A percentile compares a stretch with the other conserved stretches of the same genome.
Evolutionary conservation across 2,113 vertebrate species (phyloP).

Genomic region (Phyllostomus discolor): DNA sequence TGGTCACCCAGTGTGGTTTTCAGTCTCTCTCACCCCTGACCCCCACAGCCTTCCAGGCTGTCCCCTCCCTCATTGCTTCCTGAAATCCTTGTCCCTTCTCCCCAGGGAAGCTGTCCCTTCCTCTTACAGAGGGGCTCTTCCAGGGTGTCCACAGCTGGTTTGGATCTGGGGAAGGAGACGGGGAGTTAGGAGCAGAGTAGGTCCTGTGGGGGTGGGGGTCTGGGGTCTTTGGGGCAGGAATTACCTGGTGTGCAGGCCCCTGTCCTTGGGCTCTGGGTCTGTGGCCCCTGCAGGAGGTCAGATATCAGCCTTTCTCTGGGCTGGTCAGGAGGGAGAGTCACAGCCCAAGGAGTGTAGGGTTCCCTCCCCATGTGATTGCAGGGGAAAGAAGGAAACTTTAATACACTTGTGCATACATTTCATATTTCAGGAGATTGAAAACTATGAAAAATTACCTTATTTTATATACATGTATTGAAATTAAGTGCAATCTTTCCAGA

Average conservation of each 20-base stretch:
- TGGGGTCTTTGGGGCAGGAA: too few relatives aligned
- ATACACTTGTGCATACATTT: accelerated
- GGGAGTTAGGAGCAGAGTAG: too few relatives aligned
- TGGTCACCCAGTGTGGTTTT: too few relatives aligned
- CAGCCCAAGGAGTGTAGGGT: accelerated
- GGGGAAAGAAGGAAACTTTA: accelerated
- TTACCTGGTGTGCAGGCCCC: too few relatives aligned
- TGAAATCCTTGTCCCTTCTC: neutral
- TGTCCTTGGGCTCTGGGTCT: too few relatives aligned
- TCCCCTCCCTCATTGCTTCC: too few relatives aligned
- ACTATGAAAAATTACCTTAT: accelerated
- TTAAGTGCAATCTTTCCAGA: neutral
- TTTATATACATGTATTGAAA: accelerated
- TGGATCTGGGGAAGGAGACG: too few relatives aligned
- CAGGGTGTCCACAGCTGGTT: accelerated
- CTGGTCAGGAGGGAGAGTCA: too few relatives aligned
- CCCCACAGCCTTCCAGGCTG: too few relatives aligned
- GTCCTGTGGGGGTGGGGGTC: too few relatives aligned
- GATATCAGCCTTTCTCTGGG: too few relatives aligned
- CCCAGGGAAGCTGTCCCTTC: accelerated
- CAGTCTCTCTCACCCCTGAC: too few relatives aligned
- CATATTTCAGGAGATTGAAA: accelerated
- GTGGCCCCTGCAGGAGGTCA: neutral
- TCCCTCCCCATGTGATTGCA: accelerated
- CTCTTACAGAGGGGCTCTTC: neutral